These are phyloP conservation scores for Rhingia campestris DNA, from an alignment of 2,888 invertebrate genomes.

Conservation along the genomic window DNA sequence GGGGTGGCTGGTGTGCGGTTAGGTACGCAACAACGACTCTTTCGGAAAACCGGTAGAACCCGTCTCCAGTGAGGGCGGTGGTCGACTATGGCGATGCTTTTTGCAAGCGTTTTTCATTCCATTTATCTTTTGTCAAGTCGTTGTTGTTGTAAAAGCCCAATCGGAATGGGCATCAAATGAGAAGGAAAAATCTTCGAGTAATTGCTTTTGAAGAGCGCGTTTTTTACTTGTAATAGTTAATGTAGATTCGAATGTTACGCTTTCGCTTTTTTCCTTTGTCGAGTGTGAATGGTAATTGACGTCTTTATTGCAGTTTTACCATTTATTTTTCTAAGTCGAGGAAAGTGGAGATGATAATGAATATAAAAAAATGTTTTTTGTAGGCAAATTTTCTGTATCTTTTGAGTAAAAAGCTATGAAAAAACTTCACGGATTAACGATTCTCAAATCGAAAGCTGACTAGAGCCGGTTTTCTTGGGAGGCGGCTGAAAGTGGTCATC, in stretches of 20 bases:
- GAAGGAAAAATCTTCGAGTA: conserved; percentile 62
- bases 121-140: conserved; percentile 2
- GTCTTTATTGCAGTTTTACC: conserved; percentile 59
- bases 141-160: conserved; percentile 48
- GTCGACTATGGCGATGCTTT: background rate
- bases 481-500: too few relatives aligned
- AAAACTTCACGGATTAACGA: background rate
- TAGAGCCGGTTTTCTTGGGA: background rate
- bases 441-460: background rate
- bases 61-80: conserved; percentile 47
- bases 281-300: conserved; percentile 62
- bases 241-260: conserved; percentile 62
- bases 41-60: conserved; percentile 53
- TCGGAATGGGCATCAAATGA: conserved; percentile 67
- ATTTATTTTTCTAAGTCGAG: background rate
- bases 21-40: conserved; percentile 19
- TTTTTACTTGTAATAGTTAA: conserved; percentile 5
- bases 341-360: too few relatives aligned
- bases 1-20: background rate
- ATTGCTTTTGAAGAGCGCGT: conserved; percentile 54
- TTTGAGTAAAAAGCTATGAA: background rate
- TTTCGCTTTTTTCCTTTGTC: conserved; percentile 61
- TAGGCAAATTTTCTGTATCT: too few relatives aligned
- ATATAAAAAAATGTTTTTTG: too few relatives aligned
- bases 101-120: conserved; percentile 12